Evolutionary conservation across 2,797 vertebrate species (phyloP).

Genomic region (Tachyglossus aculeatus): DNA sequence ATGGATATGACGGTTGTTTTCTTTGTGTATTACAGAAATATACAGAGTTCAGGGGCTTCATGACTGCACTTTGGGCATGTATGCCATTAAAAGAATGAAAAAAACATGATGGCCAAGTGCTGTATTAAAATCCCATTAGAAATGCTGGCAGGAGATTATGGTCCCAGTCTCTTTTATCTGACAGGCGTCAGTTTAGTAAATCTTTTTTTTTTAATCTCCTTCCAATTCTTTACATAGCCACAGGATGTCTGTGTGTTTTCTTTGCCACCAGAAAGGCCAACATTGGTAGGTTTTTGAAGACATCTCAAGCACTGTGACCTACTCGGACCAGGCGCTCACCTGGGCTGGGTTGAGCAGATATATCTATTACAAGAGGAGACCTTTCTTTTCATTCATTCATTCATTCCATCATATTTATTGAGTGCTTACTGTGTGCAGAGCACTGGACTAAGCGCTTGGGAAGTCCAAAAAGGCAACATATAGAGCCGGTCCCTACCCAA

Average conservation of each 20-base stretch:
- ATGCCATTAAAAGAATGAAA: conserved; percentile 63
- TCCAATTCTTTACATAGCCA: neutral
- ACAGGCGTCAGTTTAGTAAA: conserved; percentile 27
- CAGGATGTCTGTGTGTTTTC: neutral
- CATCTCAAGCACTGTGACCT: neutral
- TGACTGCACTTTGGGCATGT: conserved; percentile 49
- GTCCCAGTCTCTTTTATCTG: conserved; percentile 40
- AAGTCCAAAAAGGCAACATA: too few relatives aligned
- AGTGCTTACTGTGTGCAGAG: too few relatives aligned
- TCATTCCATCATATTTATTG: too few relatives aligned
- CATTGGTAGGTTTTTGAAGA: conserved; percentile 10
- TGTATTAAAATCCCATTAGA: conserved; percentile 62
- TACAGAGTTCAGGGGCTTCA: conserved; percentile 57
- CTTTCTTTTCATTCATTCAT: neutral
- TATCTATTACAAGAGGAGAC: neutral
- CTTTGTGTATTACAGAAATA: conserved; percentile 62
- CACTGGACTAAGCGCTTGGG: too few relatives aligned
- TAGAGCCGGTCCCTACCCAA: too few relatives aligned
- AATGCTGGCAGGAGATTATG: conserved; percentile 51
- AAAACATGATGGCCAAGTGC: conserved; percentile 64
- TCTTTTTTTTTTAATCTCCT: neutral
- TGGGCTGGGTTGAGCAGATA: neutral
- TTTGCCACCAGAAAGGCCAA: conserved; percentile 9
- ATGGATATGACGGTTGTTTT: conserved; percentile 65
- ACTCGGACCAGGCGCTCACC: neutral